These are phyloP conservation scores for Brachypterus glaber DNA, from an alignment of 2,888 invertebrate species.

Conservation along the genomic window DNA sequence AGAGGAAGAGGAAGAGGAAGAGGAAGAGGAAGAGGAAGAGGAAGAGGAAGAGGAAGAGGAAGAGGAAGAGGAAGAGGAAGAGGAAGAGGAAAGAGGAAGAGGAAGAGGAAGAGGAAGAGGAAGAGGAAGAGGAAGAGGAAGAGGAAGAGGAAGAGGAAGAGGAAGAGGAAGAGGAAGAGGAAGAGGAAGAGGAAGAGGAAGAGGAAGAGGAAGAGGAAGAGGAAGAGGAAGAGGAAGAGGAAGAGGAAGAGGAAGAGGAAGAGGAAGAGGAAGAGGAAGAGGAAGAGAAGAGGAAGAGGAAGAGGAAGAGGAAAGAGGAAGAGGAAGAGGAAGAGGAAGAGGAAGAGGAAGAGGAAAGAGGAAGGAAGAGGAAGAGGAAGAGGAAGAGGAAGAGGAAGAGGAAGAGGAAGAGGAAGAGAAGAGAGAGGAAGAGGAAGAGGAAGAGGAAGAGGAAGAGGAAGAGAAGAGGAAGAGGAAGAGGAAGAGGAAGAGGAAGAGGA, in stretches of 20 bases:
- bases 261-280: slow-evolving; percentile 1
- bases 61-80: neutral
- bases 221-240: slow-evolving; percentile 1
- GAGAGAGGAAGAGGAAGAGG: neutral
- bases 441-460: no score
- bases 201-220: neutral
- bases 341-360: neutral
- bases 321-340: slow-evolving; percentile 4
- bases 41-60: neutral
- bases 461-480: no score
- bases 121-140: slow-evolving; percentile 3
- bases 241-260: slow-evolving; percentile 2
- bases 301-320: slow-evolving; percentile 3
- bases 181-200: slow-evolving; percentile 1
- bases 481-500: no score
- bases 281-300: neutral
- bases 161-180: neutral
- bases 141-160: neutral
- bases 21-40: slow-evolving; percentile 1
- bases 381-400: slow-evolving; percentile 3
- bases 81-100: neutral
- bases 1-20: slow-evolving; percentile 1
- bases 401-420: neutral
- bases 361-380: slow-evolving; percentile 1
- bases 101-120: neutral